phyloP scores from a whole-genome alignment of 2,797 vertebrate genomes.

The Balearica regulorum region DNA sequence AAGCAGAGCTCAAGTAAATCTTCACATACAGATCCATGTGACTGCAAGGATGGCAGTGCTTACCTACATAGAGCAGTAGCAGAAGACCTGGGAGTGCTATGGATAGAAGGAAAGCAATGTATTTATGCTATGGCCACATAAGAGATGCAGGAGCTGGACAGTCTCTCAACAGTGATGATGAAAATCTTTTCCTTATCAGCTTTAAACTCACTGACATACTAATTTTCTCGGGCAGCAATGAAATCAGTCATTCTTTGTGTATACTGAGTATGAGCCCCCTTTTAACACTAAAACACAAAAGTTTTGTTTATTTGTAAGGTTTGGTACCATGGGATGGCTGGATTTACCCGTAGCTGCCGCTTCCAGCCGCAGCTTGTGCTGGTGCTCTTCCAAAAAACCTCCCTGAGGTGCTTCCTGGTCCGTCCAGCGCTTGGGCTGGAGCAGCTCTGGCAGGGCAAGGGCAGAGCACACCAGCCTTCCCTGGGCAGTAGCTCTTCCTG shows the following conservation, averaged over 20 bases:
- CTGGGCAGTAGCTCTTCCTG: not conserved
- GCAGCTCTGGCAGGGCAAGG: not conserved
- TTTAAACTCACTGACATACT: not conserved
- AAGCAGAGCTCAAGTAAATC: not conserved
- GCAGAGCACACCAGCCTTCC: not conserved
- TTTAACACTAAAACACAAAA: not conserved
- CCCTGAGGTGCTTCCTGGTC: not conserved
- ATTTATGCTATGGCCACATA: not conserved
- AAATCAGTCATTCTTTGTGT: not conserved
- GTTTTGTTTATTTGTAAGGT: not conserved
- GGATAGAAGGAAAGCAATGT: not conserved
- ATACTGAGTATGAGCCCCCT: not conserved
- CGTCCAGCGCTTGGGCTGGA: not conserved
- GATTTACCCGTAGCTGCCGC: not conserved
- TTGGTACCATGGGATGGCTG: accelerated
- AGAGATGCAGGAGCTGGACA: not conserved
- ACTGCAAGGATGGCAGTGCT: not conserved
- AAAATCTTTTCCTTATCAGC: not conserved
- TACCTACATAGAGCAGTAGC: not conserved
- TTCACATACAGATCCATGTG: not conserved
- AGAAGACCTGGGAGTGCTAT: not conserved
- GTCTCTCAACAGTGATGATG: not conserved
- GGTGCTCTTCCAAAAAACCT: not conserved
- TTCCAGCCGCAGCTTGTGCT: not conserved
- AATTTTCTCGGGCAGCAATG: not conserved